Conservation (phyloP, 2,797 vertebrate species). For the Numenius phaeopus region DNA sequence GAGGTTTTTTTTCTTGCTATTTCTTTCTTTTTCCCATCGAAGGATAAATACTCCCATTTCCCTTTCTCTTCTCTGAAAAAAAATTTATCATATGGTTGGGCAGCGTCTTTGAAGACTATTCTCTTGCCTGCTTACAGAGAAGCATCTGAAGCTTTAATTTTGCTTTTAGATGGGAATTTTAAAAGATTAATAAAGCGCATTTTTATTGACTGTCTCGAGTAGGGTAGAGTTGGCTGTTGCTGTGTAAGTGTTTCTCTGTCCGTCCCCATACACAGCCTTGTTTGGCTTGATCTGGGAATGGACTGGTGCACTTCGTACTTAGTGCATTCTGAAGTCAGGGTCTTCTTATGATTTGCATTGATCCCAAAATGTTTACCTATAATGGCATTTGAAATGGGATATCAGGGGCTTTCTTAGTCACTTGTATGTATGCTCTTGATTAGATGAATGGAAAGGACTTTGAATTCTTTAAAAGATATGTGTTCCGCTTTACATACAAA, state of each 20-base stretch:
- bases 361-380: neutral
- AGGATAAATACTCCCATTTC: neutral
- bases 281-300: neutral
- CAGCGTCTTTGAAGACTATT: neutral
- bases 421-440: neutral
- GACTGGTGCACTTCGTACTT: neutral
- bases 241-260: neutral
- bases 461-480: neutral
- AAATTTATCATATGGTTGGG: neutral
- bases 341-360: neutral
- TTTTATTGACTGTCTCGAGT: neutral
- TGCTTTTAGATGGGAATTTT: neutral
- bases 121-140: neutral
- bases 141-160: neutral
- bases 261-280: neutral
- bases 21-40: neutral
- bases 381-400: neutral
- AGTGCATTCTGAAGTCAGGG: neutral
- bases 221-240: neutral
- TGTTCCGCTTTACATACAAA: neutral
- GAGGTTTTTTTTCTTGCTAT: neutral
- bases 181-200: neutral
- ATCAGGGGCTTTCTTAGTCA: neutral
- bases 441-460: neutral
- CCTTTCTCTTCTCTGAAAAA: neutral